phyloP scores from a whole-genome alignment of 2,113 vertebrate genomes.

The Lepus americanus region DNA sequence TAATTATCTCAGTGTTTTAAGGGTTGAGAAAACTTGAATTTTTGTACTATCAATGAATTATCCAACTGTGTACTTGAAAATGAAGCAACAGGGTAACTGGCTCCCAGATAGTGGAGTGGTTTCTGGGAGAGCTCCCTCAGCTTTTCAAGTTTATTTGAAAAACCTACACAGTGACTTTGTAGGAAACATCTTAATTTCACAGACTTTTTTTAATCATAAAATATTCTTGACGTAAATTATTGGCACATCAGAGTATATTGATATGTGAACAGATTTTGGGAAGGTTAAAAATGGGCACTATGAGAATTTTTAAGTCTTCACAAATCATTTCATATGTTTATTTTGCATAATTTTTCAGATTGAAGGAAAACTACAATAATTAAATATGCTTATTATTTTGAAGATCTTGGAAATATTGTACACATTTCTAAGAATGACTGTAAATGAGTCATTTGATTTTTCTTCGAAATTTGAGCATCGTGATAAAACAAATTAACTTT shows the following conservation, averaged over 20 bases:
- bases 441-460: conserved; percentile 33
- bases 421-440: conserved; percentile 6
- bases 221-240: conserved; percentile 74
- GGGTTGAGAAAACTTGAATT: conserved; percentile 77
- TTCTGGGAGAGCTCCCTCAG: conserved; percentile 60
- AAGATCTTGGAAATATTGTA: neutral
- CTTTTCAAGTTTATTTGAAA: conserved; percentile 77
- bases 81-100: conserved; percentile 38
- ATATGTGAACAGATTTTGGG: conserved; percentile 43
- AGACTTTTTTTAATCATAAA: conserved; percentile 69
- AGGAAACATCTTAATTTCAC: conserved; percentile 68
- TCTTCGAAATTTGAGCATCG: conserved; percentile 41
- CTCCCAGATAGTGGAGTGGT: neutral
- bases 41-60: conserved; percentile 61
- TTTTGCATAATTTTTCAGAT: conserved; percentile 56
- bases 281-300: conserved; percentile 45
- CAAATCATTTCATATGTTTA: conserved; percentile 43
- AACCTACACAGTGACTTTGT: conserved; percentile 56
- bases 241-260: conserved; percentile 66
- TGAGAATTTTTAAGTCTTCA: neutral
- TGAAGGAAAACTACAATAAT: conserved; percentile 23
- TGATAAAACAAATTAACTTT: conserved; percentile 47
- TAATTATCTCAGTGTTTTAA: conserved; percentile 67
- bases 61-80: conserved; percentile 70
- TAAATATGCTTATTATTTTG: conserved; percentile 53